Conservation (phyloP, 2,797 vertebrate genomes). For the Mus minutoides region DNA sequence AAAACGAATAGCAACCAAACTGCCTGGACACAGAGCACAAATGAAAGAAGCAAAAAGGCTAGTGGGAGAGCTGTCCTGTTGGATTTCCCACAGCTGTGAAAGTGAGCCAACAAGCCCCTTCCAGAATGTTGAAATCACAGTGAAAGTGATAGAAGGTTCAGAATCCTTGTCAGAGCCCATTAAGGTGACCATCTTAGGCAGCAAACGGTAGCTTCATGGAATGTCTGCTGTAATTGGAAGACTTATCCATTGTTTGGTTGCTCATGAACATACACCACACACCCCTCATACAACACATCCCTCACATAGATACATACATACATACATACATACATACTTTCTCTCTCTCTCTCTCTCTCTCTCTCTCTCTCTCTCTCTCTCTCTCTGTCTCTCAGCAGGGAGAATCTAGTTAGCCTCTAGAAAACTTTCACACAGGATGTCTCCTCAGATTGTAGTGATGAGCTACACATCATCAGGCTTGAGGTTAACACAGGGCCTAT, state of each 20-base stretch:
- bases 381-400: not conserved
- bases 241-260: not conserved
- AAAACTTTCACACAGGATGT: not conserved
- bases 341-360: too few relatives aligned
- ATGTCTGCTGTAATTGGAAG: constrained; percentile 60
- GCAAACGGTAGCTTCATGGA: constrained; percentile 26
- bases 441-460: not conserved
- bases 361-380: too few relatives aligned
- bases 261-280: not conserved
- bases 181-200: constrained; percentile 64
- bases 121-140: constrained; percentile 65
- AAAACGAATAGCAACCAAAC: constrained; percentile 64
- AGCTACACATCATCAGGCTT: not conserved
- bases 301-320: too few relatives aligned
- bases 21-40: constrained; percentile 37
- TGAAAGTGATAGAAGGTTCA: constrained; percentile 69
- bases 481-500: not conserved
- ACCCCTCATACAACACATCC: not conserved
- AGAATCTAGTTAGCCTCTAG: not conserved
- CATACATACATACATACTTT: not conserved
- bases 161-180: constrained; percentile 73
- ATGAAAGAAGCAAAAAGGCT: constrained; percentile 33
- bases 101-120: constrained; percentile 71
- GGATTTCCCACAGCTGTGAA: constrained; percentile 77
- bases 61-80: constrained; percentile 34